phyloP scores from a whole-genome alignment of 2,113 vertebrate species.

The Setophaga petechia region DNA sequence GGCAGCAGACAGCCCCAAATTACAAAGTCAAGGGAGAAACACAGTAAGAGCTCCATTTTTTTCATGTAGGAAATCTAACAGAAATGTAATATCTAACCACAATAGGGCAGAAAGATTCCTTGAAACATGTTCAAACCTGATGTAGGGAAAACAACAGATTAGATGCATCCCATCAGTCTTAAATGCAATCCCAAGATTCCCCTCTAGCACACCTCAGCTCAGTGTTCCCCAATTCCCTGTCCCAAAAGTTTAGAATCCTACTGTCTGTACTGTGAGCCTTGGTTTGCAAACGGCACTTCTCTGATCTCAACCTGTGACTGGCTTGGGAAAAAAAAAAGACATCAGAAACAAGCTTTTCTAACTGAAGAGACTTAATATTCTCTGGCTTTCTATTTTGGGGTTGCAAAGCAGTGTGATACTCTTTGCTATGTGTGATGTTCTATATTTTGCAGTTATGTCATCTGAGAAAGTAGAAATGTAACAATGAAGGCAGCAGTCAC shows the following conservation, averaged over 20 bases:
- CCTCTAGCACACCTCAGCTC: not conserved
- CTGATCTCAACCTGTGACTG: not conserved
- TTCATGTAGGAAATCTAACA: not conserved
- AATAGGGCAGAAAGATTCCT: not conserved
- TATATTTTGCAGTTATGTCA: not conserved
- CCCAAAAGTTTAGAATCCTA: not conserved
- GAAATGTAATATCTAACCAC: not conserved
- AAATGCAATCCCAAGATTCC: not conserved
- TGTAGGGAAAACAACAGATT: not conserved
- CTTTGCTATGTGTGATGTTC: not conserved
- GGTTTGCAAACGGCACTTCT: fast-evolving
- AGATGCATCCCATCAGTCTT: not conserved
- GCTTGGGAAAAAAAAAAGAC: not conserved
- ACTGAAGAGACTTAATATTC: not conserved
- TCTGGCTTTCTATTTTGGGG: not conserved
- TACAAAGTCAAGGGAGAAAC: not conserved
- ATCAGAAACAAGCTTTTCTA: not conserved
- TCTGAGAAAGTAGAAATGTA: not conserved
- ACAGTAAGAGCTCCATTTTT: not conserved
- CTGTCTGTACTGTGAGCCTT: not conserved
- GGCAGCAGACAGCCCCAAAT: not conserved
- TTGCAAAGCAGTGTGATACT: not conserved
- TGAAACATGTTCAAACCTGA: not conserved
- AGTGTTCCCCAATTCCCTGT: fast-evolving
- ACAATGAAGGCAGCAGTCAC: not conserved